phyloP scores from a whole-genome alignment of 2,113 vertebrate species.

The Lichenostomus cassidix region DNA sequence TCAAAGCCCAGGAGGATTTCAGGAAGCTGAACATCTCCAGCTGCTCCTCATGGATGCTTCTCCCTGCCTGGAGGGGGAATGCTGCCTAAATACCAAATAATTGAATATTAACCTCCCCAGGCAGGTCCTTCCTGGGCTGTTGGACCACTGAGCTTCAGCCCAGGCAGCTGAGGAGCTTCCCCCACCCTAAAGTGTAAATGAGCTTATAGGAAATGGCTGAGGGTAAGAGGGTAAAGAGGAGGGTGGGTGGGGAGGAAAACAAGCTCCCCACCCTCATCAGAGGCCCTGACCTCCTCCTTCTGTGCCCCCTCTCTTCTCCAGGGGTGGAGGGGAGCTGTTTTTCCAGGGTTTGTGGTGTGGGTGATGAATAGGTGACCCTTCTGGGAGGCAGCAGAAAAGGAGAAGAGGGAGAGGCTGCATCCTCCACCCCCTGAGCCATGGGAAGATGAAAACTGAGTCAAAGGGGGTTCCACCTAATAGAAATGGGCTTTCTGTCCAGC shows the following conservation, averaged over 20 bases:
- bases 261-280: background rate
- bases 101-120: background rate
- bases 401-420: background rate
- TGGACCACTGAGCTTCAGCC: background rate
- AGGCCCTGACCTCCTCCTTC: accelerated
- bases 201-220: constrained; percentile 43
- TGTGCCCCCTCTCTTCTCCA: accelerated
- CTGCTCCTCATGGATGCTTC: background rate
- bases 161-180: background rate
- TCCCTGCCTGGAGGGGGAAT: accelerated
- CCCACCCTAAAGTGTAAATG: background rate
- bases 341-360: background rate
- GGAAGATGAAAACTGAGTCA: background rate
- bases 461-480: background rate
- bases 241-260: background rate
- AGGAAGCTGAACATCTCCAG: background rate
- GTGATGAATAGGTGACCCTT: background rate
- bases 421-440: background rate
- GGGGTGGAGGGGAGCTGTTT: background rate
- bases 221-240: background rate
- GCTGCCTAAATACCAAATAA: background rate
- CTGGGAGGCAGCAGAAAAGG: background rate
- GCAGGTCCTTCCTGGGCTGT: background rate
- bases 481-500: background rate
- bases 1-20: background rate